These are phyloP conservation scores for Tachina lurida DNA, from an alignment of 2,888 invertebrate genomes.

Conservation along the genomic window DNA sequence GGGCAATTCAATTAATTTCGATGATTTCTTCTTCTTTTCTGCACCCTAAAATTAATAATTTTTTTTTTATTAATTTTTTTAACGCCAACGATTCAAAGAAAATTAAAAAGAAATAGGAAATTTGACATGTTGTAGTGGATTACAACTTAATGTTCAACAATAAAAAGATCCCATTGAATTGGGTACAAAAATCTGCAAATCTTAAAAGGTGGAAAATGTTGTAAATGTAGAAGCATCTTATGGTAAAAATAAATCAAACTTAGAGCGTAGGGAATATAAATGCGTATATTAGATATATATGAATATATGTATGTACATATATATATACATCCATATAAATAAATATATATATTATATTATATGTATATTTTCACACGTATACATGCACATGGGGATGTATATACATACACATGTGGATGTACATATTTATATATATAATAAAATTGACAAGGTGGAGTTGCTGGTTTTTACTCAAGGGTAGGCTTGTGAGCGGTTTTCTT, in stretches of 20 bases:
- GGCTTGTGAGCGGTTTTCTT: conserved; percentile 81
- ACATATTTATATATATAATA: not conserved
- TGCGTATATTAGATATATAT: too few relatives aligned
- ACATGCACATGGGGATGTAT: not conserved
- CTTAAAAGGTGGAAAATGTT: conserved; percentile 19
- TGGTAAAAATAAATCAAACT: conserved; percentile 32
- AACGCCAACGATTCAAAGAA: conserved; percentile 36
- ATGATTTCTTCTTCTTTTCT: conserved; percentile 90
- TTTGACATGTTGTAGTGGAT: conserved; percentile 46
- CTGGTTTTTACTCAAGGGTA: conserved; percentile 80
- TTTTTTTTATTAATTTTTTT: not conserved
- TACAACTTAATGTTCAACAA: conserved; percentile 47
- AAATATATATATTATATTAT: not conserved
- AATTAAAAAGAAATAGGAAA: conserved; percentile 69
- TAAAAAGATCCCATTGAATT: conserved; percentile 48
- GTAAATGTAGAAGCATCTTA: conserved; percentile 20
- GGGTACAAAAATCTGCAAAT: conserved; percentile 39
- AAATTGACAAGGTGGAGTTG: conserved; percentile 77
- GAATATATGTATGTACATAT: not conserved
- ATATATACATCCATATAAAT: not conserved
- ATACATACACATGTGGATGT: not conserved
- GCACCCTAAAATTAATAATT: conserved; percentile 77
- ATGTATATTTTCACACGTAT: not conserved
- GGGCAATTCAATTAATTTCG: conserved; percentile 92
- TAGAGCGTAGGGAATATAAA: conserved; percentile 1